These are phyloP conservation scores for Capreolus pygargus DNA, from an alignment of 2,113 vertebrate species.

Conservation along the genomic window DNA sequence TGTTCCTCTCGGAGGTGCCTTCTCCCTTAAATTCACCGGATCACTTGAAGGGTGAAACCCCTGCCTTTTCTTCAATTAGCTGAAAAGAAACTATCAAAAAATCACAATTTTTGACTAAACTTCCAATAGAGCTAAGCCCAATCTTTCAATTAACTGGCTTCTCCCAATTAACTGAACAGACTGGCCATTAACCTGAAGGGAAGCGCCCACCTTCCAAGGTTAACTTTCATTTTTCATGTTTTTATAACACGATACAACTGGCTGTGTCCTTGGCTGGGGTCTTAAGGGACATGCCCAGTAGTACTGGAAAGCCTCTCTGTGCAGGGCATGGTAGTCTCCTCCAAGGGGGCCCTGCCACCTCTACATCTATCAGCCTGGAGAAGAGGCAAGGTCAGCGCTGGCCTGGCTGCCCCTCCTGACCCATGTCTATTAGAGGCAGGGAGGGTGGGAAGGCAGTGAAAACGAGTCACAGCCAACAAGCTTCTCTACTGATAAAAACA, in stretches of 20 bases:
- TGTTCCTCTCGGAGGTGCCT: background rate
- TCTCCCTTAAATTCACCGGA: background rate
- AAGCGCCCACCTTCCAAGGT: background rate
- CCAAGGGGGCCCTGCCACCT: rapidly evolving
- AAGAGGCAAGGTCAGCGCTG: background rate
- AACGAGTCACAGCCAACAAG: background rate
- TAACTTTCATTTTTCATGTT: background rate
- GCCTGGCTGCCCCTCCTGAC: rapidly evolving
- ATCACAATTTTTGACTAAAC: background rate
- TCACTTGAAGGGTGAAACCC: background rate
- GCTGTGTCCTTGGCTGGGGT: background rate
- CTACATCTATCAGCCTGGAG: rapidly evolving
- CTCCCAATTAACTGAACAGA: background rate
- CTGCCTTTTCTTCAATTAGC: background rate
- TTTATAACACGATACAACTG: background rate
- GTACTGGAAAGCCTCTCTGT: rapidly evolving
- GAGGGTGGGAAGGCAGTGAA: background rate
- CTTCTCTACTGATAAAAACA: background rate
- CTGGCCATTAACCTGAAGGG: background rate
- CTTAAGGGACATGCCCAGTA: background rate
- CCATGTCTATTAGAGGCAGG: rapidly evolving
- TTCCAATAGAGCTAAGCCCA: background rate
- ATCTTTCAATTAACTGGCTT: background rate
- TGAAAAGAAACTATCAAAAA: background rate
- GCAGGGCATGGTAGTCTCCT: background rate